Conservation (phyloP, 2,113 vertebrate genomes). For the Cyanoliseus patagonus region DNA sequence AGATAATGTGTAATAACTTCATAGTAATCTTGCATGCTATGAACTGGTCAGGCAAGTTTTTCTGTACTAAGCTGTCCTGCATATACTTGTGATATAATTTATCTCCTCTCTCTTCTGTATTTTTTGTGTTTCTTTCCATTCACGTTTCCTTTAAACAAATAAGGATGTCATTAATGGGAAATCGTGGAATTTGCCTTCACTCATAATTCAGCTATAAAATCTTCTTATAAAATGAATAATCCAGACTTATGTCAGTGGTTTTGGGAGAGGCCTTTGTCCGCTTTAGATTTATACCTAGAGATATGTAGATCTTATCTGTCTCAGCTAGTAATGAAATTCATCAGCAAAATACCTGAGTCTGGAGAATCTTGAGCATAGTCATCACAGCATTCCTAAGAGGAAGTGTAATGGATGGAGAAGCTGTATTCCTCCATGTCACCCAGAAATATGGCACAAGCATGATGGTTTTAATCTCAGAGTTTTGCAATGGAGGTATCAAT, state of each 20-base stretch:
- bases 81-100: background rate
- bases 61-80: background rate
- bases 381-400: background rate
- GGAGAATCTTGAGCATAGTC: background rate
- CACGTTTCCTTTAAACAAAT: background rate
- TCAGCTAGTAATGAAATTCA: background rate
- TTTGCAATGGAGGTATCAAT: background rate
- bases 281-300: background rate
- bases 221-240: background rate
- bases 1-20: constrained; percentile 58
- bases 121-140: background rate
- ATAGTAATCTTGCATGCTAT: constrained; percentile 32
- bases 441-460: background rate
- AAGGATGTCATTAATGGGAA: background rate
- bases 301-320: background rate
- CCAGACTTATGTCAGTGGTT: background rate
- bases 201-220: background rate
- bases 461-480: background rate
- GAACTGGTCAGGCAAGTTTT: constrained; percentile 69
- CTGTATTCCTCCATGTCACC: background rate
- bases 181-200: background rate
- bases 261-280: background rate
- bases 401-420: background rate
- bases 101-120: background rate
- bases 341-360: constrained; percentile 12